Conservation (phyloP, 1,140 invertebrate species). For the Helicoverpa zea region DNA sequence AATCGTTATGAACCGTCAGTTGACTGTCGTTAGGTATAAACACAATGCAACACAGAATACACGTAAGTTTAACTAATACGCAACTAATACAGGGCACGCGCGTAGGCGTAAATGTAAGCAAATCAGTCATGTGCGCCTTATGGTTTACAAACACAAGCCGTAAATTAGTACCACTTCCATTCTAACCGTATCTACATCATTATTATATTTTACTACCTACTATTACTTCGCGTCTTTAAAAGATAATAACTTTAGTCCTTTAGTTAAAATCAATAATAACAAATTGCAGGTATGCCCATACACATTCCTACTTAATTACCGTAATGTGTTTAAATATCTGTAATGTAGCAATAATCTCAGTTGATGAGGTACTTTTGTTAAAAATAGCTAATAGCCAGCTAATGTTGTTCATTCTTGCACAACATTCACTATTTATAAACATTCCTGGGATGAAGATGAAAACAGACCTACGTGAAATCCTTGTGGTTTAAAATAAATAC, state of each 20-base stretch:
- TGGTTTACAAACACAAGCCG: slow-evolving; percentile 60
- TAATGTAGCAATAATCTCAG: neutral
- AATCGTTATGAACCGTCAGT: slow-evolving; percentile 11
- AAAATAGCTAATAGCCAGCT: slow-evolving; percentile 18
- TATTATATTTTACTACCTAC: slow-evolving; percentile 45
- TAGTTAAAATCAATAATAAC: too few relatives aligned
- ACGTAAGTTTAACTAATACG: slow-evolving; percentile 30
- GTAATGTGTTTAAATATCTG: neutral
- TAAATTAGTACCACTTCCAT: slow-evolving; percentile 59
- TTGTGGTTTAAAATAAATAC: neutral
- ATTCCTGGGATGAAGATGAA: slow-evolving; percentile 18
- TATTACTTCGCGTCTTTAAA: slow-evolving; percentile 44
- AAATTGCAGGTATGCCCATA: too few relatives aligned
- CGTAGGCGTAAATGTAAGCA: slow-evolving; percentile 58
- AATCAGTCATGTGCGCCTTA: slow-evolving; percentile 58
- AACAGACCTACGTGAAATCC: slow-evolving; percentile 19
- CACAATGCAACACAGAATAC: slow-evolving; percentile 6
- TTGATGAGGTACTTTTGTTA: slow-evolving; percentile 4
- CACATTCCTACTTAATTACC: too few relatives aligned
- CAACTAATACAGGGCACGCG: slow-evolving; percentile 44
- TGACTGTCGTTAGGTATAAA: slow-evolving; percentile 15
- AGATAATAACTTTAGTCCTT: neutral
- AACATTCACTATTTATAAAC: slow-evolving; percentile 27
- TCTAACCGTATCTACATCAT: slow-evolving; percentile 51
- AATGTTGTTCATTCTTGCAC: slow-evolving; percentile 33